Evolutionary conservation across 2,113 vertebrate species (phyloP), one percentile per base, ranked within the genome.

Genomic region (Aegithalos caudatus): DNA sequence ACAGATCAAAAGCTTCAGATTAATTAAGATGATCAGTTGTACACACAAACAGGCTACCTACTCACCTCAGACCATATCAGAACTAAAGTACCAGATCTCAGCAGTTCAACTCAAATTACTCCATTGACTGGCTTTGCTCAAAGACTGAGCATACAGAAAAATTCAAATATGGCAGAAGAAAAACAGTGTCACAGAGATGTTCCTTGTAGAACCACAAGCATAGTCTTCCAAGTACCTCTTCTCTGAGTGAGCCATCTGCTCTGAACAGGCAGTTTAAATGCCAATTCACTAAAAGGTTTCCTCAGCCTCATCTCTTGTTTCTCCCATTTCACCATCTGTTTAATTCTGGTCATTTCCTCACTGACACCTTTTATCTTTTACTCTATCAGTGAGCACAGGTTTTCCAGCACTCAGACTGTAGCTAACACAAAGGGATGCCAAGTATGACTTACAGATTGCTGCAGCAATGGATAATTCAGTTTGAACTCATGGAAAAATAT

Each of bases 371-470:
- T 65, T 40, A 60, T 23, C 23, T 70, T 70, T 76, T 61, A 54
- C 33, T 47, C 33, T 61, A 12, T 20, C 40, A 47, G 20, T 1
- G 1, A 51, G 14, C 5, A 3, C 18, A 76, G 28, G 10, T 29
- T 84, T 65, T 93, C 40, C 8, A 6, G n/a, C 23, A 38, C 28
- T 85, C 53, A 42, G n/a, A 91, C 42, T 77, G 62, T 12, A 76
- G 47, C 25, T 81, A 56, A 47, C 20, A 56, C 8, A 44, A 37
- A 80, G 11, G 17, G 62, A 81, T 66, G 27, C 16, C 47, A 60
- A 42, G n/a, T 12, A 61, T 0, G 0, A 57, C 9, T 42, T 61
- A 27, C 0, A 2, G 13, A 37, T 47, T 76, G 33, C 14, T 4
- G 3, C 7, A 84, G 61, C 1, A 1, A 82, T 42, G 24, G 45